Evolutionary conservation across 2,888 invertebrate species (phyloP).

Genomic region (Lithophane ornitopus): DNA sequence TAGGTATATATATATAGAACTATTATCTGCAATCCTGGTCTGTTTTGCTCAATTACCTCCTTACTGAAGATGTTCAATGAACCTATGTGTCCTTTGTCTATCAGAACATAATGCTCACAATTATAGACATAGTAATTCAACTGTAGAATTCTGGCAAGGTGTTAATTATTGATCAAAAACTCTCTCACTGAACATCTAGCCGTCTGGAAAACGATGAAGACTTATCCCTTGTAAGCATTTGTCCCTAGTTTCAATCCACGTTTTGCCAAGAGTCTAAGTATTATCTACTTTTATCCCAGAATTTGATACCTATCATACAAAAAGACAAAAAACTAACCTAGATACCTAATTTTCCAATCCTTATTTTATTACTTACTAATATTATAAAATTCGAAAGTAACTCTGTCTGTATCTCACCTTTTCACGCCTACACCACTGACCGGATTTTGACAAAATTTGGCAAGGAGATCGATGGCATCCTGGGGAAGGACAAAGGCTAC

Average conservation of each 20-base stretch:
- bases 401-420: too few relatives aligned
- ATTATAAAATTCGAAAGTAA: too few relatives aligned
- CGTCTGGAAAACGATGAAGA: neutral
- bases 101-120: neutral
- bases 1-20: neutral
- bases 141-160: neutral
- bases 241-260: neutral
- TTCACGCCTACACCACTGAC: too few relatives aligned
- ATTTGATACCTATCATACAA: too few relatives aligned
- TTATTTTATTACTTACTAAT: too few relatives aligned
- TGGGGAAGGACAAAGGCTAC: too few relatives aligned
- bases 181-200: neutral
- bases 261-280: neutral
- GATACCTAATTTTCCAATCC: too few relatives aligned
- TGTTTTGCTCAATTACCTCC: constrained; percentile 47
- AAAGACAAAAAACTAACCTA: too few relatives aligned
- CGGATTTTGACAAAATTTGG: too few relatives aligned
- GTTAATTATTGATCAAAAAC: constrained; percentile 7
- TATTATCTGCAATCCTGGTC: constrained; percentile 14
- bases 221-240: neutral
- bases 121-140: constrained; percentile 16
- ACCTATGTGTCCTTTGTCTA: constrained; percentile 43
- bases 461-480: too few relatives aligned
- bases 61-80: constrained; percentile 47
- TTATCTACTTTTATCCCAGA: too few relatives aligned